phyloP scores from a whole-genome alignment of 1,140 invertebrate genomes.

The Alviniconcha marisindica region DNA sequence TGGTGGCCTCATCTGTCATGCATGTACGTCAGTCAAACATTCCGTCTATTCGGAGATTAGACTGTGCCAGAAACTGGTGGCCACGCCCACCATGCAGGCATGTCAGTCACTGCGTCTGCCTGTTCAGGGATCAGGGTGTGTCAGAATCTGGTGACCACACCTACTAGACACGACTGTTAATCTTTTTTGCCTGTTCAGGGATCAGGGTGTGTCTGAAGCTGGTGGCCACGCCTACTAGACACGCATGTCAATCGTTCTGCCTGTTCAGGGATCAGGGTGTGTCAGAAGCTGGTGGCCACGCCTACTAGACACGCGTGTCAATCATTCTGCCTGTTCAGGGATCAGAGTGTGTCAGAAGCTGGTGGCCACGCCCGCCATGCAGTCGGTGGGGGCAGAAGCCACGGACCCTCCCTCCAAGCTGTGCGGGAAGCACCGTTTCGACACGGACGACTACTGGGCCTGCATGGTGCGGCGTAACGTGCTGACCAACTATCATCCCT shows the following conservation, averaged over 20 bases:
- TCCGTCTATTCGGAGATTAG: background rate
- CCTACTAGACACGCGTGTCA: background rate
- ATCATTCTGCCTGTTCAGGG: constrained; percentile 29
- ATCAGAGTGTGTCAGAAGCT: constrained; percentile 45
- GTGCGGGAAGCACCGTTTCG: constrained; percentile 48
- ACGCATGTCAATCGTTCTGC: background rate
- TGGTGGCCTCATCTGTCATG: background rate
- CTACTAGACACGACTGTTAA: constrained; percentile 26
- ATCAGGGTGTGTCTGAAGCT: constrained; percentile 26
- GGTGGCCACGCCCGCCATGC: constrained; percentile 35
- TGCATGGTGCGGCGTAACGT: constrained; percentile 72
- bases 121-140: constrained; percentile 44
- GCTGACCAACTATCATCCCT: constrained; percentile 90
- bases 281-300: background rate
- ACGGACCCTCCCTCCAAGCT: constrained; percentile 38
- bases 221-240: constrained; percentile 10
- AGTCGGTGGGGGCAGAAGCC: constrained; percentile 41
- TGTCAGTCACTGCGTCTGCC: too few relatives aligned
- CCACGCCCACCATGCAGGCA: too few relatives aligned
- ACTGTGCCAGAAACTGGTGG: background rate
- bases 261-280: background rate
- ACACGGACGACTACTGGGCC: constrained; percentile 70
- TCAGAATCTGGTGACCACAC: constrained; percentile 36
- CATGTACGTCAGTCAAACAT: background rate
- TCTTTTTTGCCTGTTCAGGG: constrained; percentile 10